A percentile compares a stretch with the other conserved stretches of the same genome.
These are phyloP conservation scores for Micromussa lordhowensis DNA, from an alignment of 92 coral and sea anemone genomes.

Conservation along the genomic window DNA sequence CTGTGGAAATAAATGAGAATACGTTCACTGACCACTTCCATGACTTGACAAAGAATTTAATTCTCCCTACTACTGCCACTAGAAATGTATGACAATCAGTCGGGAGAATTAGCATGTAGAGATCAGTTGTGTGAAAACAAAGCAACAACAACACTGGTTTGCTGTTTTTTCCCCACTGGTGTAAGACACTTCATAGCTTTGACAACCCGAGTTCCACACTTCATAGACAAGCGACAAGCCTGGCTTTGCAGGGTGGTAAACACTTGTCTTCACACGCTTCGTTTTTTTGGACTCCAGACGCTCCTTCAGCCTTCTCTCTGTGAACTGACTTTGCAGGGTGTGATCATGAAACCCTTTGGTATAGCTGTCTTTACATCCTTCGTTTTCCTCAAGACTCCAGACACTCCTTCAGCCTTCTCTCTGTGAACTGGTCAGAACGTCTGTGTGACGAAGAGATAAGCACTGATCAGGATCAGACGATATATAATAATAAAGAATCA, in stretches of 20 bases:
- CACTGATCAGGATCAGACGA: not conserved
- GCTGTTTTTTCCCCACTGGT: not conserved
- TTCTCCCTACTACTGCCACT: not conserved
- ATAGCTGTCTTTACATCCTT: not conserved
- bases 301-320: conserved; percentile 43
- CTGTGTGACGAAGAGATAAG: conserved; percentile 22
- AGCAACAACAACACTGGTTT: not conserved
- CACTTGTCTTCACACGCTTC: not conserved
- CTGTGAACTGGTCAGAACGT: conserved; percentile 48
- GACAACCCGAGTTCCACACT: too few species aligned
- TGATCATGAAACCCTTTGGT: not conserved
- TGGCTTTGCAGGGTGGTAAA: too few species aligned
- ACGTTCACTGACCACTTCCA: not conserved
- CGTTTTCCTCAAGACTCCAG: conserved; percentile 40
- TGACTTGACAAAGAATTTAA: not conserved
- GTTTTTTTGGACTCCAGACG: conserved; percentile 34
- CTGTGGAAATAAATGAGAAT: not conserved
- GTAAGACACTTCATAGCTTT: not conserved
- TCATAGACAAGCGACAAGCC: too few species aligned
- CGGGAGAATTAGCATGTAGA: not conserved
- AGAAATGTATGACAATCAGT: not conserved
- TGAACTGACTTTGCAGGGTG: not conserved
- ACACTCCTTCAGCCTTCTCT: conserved; percentile 39
- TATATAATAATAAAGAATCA: not conserved
- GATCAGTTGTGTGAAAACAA: not conserved